Percentiles rank a stretch among this genome's conserved stretches.
phyloP scores from a whole-genome alignment of 1,140 invertebrate species.

The Mizuhopecten yessoensis region DNA sequence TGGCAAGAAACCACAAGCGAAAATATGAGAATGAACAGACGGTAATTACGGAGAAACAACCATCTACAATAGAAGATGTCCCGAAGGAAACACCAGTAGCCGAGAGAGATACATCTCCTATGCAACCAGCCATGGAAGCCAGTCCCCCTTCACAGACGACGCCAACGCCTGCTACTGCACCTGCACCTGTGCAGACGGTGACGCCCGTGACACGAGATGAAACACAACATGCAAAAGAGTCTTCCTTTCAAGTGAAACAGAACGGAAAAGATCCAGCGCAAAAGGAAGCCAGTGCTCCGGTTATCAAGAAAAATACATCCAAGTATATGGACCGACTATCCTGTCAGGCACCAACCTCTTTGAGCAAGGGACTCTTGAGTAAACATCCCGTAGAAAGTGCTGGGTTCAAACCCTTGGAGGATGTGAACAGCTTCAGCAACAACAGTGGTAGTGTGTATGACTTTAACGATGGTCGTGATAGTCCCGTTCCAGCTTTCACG shows the following conservation, averaged over 20 bases:
- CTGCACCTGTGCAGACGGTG: background rate
- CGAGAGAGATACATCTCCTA: background rate
- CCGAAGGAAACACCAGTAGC: background rate
- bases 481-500: background rate
- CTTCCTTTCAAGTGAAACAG: background rate
- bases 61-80: background rate
- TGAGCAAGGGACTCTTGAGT: background rate
- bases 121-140: background rate
- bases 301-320: conserved; percentile 19
- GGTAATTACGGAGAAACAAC: background rate
- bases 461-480: conserved; percentile 27
- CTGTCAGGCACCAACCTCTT: background rate
- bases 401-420: conserved; percentile 4
- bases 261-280: background rate
- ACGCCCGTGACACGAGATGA: background rate
- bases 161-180: background rate
- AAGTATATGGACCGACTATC: background rate
- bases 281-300: background rate
- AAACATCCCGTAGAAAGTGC: background rate
- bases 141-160: background rate
- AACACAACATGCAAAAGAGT: background rate
- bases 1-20: background rate
- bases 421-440: background rate
- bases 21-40: background rate
- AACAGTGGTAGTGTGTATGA: background rate